Evolutionary conservation across 2,888 invertebrate species (phyloP).

Genomic region (Meteorus cinctellus): DNA sequence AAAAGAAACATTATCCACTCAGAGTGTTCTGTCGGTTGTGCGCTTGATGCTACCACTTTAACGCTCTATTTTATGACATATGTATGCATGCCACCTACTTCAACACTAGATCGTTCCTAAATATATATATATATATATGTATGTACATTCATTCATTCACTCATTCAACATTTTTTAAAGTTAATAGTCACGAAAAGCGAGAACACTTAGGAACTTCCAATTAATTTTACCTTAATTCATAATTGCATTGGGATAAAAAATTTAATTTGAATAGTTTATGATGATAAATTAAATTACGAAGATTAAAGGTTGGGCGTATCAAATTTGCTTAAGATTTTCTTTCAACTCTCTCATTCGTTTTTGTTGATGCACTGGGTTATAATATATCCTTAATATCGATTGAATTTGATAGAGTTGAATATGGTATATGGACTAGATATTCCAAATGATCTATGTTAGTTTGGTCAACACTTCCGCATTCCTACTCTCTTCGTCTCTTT

Average conservation of each 20-base stretch:
- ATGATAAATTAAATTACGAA: too few species aligned
- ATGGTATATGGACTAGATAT: constrained; percentile 1
- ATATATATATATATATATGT: neutral
- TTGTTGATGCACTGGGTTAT: too few species aligned
- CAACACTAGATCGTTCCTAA: neutral
- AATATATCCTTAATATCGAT: too few species aligned
- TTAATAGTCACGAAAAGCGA: neutral
- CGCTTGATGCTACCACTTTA: constrained; percentile 66
- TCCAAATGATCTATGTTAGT: constrained; percentile 20
- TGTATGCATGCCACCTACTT: constrained; percentile 31
- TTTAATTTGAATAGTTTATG: too few species aligned
- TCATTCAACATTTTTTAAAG: constrained; percentile 13
- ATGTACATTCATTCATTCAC: neutral
- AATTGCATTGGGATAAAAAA: too few species aligned
- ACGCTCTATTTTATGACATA: constrained; percentile 61
- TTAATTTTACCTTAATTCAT: neutral
- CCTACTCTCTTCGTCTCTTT: constrained; percentile 1
- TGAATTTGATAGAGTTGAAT: too few species aligned
- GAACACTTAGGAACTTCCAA: neutral
- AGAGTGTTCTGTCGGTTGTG: constrained; percentile 57
- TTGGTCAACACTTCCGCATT: neutral
- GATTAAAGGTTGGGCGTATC: too few species aligned
- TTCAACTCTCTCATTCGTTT: too few species aligned
- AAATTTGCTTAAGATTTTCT: too few species aligned
- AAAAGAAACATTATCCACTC: constrained; percentile 72